These are phyloP conservation scores for Eutolmus rufibarbis DNA, from an alignment of 2,888 invertebrate genomes.

Conservation along the genomic window DNA sequence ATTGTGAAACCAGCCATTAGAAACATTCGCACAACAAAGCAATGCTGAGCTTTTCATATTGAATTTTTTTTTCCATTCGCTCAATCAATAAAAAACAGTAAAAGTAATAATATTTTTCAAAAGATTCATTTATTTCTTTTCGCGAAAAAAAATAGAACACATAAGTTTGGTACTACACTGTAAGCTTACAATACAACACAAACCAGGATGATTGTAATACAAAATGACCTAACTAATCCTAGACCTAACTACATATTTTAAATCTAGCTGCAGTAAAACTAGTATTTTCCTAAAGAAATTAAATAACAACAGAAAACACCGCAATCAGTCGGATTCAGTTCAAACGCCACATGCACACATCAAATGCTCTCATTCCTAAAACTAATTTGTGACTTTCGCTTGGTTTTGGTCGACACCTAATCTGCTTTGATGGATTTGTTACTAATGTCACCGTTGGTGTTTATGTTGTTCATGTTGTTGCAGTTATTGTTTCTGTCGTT, in stretches of 20 bases:
- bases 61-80: too few species aligned
- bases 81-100: not conserved
- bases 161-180: not conserved
- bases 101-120: not conserved
- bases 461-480: slow-evolving; percentile 49
- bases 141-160: slow-evolving; percentile 20
- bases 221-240: not conserved
- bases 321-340: not conserved
- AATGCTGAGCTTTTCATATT: too few species aligned
- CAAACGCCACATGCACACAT: not conserved
- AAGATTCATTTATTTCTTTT: not conserved
- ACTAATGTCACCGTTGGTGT: slow-evolving; percentile 27
- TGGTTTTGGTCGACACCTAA: not conserved
- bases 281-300: not conserved
- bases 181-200: slow-evolving; percentile 10
- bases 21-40: too few species aligned
- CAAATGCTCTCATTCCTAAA: not conserved
- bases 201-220: not conserved
- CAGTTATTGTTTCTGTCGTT: slow-evolving; percentile 50
- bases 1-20: too few species aligned
- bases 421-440: slow-evolving; percentile 12
- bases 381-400: slow-evolving; percentile 3
- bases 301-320: slow-evolving; percentile 15
- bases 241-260: not conserved
- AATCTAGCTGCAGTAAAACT: not conserved